phyloP scores from a whole-genome alignment of 2,888 invertebrate genomes.

The Machimus rusticus region DNA sequence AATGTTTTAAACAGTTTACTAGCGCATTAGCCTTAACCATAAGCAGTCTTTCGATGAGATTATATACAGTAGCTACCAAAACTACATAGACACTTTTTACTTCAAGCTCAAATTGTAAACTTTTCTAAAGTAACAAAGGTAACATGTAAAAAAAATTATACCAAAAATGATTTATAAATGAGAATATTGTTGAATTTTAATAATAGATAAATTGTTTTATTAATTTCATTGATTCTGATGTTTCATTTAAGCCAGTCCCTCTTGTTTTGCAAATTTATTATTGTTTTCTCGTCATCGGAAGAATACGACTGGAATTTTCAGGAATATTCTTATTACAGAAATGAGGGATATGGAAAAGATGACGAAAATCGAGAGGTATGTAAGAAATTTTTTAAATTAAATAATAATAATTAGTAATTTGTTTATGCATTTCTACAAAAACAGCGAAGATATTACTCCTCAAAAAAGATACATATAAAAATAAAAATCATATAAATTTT shows the following conservation, averaged over 20 bases:
- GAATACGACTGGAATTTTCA: too few relatives aligned
- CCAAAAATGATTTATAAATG: constrained; percentile 31
- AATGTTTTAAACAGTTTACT: not conserved
- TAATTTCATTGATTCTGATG: not conserved
- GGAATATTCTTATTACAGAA: too few relatives aligned
- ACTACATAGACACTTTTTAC: constrained; percentile 2
- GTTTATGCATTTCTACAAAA: too few relatives aligned
- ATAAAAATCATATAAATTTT: too few relatives aligned
- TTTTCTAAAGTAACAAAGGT: not conserved
- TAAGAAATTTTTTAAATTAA: not conserved
- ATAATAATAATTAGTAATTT: not conserved
- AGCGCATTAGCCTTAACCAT: not conserved
- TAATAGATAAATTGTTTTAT: constrained; percentile 28
- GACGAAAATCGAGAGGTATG: not conserved
- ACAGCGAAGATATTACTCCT: too few relatives aligned
- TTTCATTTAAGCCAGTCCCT: not conserved
- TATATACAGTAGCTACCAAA: not conserved
- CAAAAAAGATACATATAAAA: too few relatives aligned
- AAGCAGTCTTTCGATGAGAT: not conserved
- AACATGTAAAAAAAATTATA: constrained; percentile 19
- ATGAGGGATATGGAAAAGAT: not conserved
- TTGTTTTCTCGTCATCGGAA: not conserved
- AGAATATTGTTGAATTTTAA: constrained; percentile 37
- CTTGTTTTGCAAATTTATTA: not conserved
- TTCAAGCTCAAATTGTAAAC: constrained; percentile 35